Evolutionary conservation across 2,888 invertebrate species (phyloP).

Genomic region (Sialis lutaria): DNA sequence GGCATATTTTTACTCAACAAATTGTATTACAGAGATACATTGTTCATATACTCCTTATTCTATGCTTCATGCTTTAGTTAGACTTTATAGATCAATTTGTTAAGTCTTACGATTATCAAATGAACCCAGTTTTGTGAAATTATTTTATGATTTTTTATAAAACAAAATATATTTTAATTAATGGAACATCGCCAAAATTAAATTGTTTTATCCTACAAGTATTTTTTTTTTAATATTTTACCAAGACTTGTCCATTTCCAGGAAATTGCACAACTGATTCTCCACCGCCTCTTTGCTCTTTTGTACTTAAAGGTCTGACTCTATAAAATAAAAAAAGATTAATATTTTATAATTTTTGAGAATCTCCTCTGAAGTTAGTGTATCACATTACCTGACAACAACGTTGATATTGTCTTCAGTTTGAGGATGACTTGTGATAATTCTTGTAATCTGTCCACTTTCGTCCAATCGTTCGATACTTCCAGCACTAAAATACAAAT

Average conservation of each 20-base stretch:
- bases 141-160: no score
- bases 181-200: no score
- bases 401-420: slow-evolving; percentile 78
- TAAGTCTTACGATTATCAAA: no score
- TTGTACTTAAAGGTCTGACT: slow-evolving; percentile 64
- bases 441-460: slow-evolving; percentile 24
- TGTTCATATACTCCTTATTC: no score
- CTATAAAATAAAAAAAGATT: slow-evolving; percentile 26
- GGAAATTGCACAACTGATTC: slow-evolving; percentile 63
- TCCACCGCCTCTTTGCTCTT: slow-evolving; percentile 53
- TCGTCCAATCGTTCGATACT: slow-evolving; percentile 29
- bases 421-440: slow-evolving; percentile 30
- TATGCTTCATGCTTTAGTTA: no score
- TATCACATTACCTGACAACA: slow-evolving; percentile 49
- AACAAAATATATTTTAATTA: no score
- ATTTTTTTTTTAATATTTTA: slow-evolving; percentile 13
- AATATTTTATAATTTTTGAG: neutral
- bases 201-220: no score
- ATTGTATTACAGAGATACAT: no score
- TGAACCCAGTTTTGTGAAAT: no score
- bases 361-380: no score
- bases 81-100: no score
- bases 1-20: no score
- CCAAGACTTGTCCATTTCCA: slow-evolving; percentile 71
- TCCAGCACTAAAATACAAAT: slow-evolving; percentile 21